A percentile compares a stretch with the other conserved stretches of the same genome.
Conservation (phyloP, 2,797 vertebrate species). For the Pampus argenteus region DNA sequence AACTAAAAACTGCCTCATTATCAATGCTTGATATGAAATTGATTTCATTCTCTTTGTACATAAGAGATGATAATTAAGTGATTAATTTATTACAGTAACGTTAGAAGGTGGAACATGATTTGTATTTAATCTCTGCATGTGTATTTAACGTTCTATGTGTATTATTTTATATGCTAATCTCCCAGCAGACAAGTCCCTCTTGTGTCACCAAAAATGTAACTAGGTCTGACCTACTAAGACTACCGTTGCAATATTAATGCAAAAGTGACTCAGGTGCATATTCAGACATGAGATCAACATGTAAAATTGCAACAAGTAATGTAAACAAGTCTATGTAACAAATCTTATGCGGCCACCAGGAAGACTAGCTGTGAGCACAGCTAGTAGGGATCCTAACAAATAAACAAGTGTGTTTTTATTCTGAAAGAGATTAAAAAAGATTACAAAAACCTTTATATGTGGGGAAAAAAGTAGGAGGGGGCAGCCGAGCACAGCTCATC, state of each 20-base stretch:
- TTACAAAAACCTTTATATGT: constrained; percentile 9
- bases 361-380: no score
- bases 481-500: neutral
- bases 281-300: neutral
- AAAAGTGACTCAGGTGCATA: neutral
- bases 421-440: no score
- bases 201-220: neutral
- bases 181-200: neutral
- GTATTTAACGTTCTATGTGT: no score
- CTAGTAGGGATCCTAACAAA: no score
- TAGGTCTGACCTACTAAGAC: neutral
- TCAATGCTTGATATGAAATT: no score
- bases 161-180: no score
- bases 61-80: neutral
- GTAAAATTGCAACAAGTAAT: no score
- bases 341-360: no score
- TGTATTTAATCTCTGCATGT: no score
- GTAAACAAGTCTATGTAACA: neutral
- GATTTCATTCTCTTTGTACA: neutral
- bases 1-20: no score
- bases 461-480: neutral
- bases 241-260: no score
- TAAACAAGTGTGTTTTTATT: no score
- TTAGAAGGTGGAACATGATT: neutral
- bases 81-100: neutral